Evolutionary conservation across 2,888 invertebrate genomes (phyloP), one percentile per base, ranked within the genome.

Genomic region (Tetheella fluctuosa): DNA sequence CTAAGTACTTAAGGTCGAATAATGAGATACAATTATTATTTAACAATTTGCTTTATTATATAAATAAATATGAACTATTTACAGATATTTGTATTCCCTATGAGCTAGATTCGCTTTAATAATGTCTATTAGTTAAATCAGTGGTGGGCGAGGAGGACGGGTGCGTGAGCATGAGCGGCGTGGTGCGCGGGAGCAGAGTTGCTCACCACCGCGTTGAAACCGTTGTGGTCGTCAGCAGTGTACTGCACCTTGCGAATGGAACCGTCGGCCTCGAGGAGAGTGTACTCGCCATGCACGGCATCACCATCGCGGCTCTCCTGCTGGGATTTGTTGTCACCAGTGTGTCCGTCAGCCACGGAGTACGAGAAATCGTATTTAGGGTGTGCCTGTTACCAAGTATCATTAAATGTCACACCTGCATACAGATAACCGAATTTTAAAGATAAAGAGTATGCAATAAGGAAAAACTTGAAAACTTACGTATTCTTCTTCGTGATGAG

Each of bases 331-430:
- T 92, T 89, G 83, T 94, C 94, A 34, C 94, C 94, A 64, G 94
- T 90, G 75, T 94, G 94, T n/a, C 89, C 89, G 68, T 94, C 94
- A 62, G 93, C 89, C 23, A 93, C 94, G 13, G 94, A 94, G 80
- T 94, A 94, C n/a, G 93, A 88, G 84, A 88, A 94, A 58, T 93
- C 89, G 83, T 94, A 94, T 75, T 93, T 91, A 59, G 94, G 94
- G 80, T 94, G 90, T n/a, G 93, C 85, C 93, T 93, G 68, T 23
- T 53, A 59, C 17, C 59, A 67, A 17, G 12, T 34, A 34, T n/a
- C 20, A 17, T 17, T 17, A 3, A 1, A 30, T 10, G 3, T 20
- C 12, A 30, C 6, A 34, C n/a, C n/a, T n/a, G n/a, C n/a, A n/a
- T n/a, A n/a, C n/a, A n/a, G n/a, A n/a, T n/a, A n/a, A n/a, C n/a